Base-by-base conservation (phyloP, 2,888 invertebrate genomes). In the Phaonia tiefii region DNA sequence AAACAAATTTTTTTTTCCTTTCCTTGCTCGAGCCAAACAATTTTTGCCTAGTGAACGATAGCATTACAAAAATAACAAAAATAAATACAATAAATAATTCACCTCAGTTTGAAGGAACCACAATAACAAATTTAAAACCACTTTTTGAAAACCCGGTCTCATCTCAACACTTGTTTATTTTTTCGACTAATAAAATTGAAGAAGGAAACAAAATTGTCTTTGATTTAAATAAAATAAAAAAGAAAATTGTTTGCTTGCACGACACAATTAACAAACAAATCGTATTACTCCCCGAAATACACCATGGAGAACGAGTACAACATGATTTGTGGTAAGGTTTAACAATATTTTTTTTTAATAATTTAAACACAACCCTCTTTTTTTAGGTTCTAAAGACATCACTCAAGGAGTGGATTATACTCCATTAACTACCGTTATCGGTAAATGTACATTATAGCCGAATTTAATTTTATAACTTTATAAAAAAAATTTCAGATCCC, bases 251-350 rank as follows among this genome's bases (percentile, higher is more conserved):
- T 66, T 66, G 42, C 65, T 66, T 66, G 15, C 46, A 66, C 66
- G 66, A 66, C 11, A 66, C 46, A 66, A 20, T 49, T 25, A 66
- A 66, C 15, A 66, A 66, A 46, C n/a, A n/a, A 46, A 66, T 31
- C 15, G 65, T 49, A n/a, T 66, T 49, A 49, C 67, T 67, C 51
- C 67, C 67, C 44, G 67, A 51, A 67, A 67, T 67, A 20, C 67
- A 67, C 67, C 51, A 67, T 54, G 67, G 51, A 67, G 51, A 67
- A 67, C 67, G 31, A 44, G 31, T n/a, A n/a, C n/a, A n/a, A n/a
- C n/a, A 67, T 46, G 67, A 67, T 51, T 67, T 67, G 31, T n/a
- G 15, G 49, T 67, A 49, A 44, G 42, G n/a, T 65, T 65, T 22
- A 20, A 25, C 31, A 15, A 67, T 49, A 37, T 15, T 49, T 37